Conservation (phyloP, 2,113 vertebrate species). For the Chaetodon trifascialis region DNA sequence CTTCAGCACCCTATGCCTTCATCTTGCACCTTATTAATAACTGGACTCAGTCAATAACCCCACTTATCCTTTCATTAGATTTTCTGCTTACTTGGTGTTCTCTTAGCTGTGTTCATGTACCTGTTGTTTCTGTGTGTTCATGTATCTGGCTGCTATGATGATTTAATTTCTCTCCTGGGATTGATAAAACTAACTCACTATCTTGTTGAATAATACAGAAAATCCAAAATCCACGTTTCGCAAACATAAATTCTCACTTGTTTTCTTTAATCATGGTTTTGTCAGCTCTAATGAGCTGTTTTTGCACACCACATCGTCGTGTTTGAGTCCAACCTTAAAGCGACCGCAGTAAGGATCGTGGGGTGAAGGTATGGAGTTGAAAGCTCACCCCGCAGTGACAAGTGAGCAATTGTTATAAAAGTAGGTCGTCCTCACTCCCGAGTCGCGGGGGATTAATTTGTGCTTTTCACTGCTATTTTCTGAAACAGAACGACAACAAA, state of each 20-base stretch:
- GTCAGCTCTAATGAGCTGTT: slow-evolving; percentile 27
- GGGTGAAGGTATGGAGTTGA: slow-evolving; percentile 40
- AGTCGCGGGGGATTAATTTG: slow-evolving; percentile 72
- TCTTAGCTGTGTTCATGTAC: no score
- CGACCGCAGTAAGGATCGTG: slow-evolving; percentile 25
- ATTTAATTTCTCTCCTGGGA: no score
- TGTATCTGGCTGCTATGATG: no score
- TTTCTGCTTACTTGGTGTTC: no score
- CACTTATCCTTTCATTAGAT: no score
- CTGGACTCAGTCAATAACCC: no score
- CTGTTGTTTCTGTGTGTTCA: no score
- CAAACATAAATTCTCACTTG: neutral
- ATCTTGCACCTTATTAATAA: no score
- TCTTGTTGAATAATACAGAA: neutral
- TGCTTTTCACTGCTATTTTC: slow-evolving; percentile 70
- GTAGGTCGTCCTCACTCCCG: slow-evolving; percentile 63
- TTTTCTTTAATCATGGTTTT: neutral
- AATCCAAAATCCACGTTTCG: neutral
- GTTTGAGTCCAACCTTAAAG: slow-evolving; percentile 30
- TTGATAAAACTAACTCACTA: no score
- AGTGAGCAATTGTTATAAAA: slow-evolving; percentile 76
- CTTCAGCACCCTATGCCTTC: no score
- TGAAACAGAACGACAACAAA: slow-evolving; percentile 69
- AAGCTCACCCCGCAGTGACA: slow-evolving; percentile 58
- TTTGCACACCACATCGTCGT: neutral